Evolutionary conservation across 2,113 vertebrate species (phyloP).

Genomic region (Aepyceros melampus): DNA sequence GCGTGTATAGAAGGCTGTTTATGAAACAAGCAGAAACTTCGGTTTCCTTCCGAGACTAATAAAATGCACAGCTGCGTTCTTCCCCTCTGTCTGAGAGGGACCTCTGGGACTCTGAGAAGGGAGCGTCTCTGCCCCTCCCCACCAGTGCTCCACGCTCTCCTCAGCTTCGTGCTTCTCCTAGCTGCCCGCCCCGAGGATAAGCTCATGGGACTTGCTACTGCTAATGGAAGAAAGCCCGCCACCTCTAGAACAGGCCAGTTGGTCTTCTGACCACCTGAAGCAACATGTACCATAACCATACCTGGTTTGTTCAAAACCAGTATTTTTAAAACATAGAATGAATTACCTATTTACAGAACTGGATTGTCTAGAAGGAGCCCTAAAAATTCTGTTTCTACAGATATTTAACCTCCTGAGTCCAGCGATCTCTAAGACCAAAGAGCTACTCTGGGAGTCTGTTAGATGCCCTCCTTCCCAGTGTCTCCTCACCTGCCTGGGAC

Average conservation of each 20-base stretch:
- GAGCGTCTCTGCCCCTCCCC: background rate
- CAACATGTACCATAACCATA: background rate
- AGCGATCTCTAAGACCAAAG: background rate
- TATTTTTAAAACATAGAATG: constrained; percentile 35
- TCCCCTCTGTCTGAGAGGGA: background rate
- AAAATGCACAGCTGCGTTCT: background rate
- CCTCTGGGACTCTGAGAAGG: background rate
- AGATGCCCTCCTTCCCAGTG: background rate
- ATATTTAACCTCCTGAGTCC: background rate
- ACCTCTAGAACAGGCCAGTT: background rate
- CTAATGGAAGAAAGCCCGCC: background rate
- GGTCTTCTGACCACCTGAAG: background rate
- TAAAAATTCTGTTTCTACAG: background rate
- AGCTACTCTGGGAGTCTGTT: background rate
- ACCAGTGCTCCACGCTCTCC: fast-evolving
- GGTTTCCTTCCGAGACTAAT: background rate
- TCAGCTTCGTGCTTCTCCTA: fast-evolving
- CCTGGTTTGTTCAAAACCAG: background rate
- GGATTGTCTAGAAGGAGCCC: background rate
- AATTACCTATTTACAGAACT: background rate
- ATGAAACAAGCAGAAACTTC: background rate
- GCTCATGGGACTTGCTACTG: background rate
- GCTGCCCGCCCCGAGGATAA: background rate
- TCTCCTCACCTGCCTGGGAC: background rate
- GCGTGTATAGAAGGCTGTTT: background rate